Base-by-base conservation (phyloP, 2,888 invertebrate species). In the Drosophila neoperkinsi region DNA sequence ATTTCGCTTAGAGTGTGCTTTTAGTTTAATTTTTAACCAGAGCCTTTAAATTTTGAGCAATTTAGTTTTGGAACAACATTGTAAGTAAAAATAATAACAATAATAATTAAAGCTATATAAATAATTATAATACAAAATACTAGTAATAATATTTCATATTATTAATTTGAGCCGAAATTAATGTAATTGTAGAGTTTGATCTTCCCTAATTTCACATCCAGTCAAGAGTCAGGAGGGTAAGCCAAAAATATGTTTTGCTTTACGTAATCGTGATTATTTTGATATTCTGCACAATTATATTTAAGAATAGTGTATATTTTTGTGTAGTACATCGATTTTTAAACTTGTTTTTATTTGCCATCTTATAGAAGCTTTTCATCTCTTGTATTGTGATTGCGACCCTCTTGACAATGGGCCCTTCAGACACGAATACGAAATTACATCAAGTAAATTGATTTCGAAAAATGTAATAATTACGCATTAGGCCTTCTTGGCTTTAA, bases 401-500 rank as follows among this genome's bases (percentile, higher is more conserved):
- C 34, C 69, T 59, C 69, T 69, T 53, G 69, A 70, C 38, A 52
- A 31, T 31, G 41, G 36, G 30, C 34, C 33, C 46, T 56, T 72
- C 21, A 57, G 56, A 57, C 33, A 60, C 67, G 51, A 30, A 63
- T 31, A 30, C 34, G 38, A 59, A 28, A 28, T 25, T 18, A 38
- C 51, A 50, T n/a, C 53, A 58, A 67, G 60, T 41, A 62, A 68
- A 79, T 62, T 62, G 71, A 67, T 59, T 71, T 71, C 49, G 31
- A 60, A 65, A 74, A 74, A 65, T 56, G 30, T 61, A 56, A 55
- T 79, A 79, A 79, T 79, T 76, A 70, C 43, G 66, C 68, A 75
- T 75, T 79, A 49, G 69, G 63, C 63, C 50, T 28, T 41, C n/a
- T 73, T 75, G 53, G 61, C 70, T 72, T 70, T 76, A 69, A 76